Evolutionary conservation across 2,113 vertebrate genomes (phyloP).

Genomic region (Cephalophus harveyi): DNA sequence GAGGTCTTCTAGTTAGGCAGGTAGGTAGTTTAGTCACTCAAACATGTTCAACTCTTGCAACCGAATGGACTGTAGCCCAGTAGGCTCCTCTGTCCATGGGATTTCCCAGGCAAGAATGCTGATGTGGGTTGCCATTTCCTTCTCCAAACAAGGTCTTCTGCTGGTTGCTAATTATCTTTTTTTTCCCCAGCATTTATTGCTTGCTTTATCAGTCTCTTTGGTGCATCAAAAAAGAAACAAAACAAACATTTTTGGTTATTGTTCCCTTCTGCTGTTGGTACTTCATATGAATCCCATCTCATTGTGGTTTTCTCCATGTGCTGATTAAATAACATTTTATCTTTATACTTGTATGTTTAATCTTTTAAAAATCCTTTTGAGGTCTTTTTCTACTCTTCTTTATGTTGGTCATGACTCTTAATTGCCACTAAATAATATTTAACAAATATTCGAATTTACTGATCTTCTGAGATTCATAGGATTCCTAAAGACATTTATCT

Average conservation of each 20-base stretch:
- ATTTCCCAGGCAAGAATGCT: not conserved
- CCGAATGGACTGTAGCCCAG: not conserved
- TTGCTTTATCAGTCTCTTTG: not conserved
- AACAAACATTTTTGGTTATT: not conserved
- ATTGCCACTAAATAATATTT: not conserved
- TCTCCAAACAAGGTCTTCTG: not conserved
- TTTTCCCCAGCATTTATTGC: not conserved
- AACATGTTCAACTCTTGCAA: not conserved
- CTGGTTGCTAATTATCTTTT: not conserved
- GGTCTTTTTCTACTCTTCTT: not conserved
- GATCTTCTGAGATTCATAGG: not conserved
- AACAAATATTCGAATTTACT: conserved; percentile 33
- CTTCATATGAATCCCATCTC: not conserved
- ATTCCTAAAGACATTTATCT: not conserved
- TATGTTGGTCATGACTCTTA: not conserved
- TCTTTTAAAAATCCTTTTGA: not conserved
- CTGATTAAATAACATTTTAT: not conserved
- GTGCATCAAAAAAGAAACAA: not conserved
- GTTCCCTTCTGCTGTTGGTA: not conserved
- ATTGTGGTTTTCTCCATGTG: not conserved
- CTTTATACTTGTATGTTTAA: not conserved
- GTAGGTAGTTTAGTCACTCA: not conserved
- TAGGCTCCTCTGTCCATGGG: not conserved
- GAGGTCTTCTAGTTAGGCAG: not conserved
- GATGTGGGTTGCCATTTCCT: not conserved